phyloP scores from a whole-genome alignment of 2,888 invertebrate species.

The Cephonodes hylas region DNA sequence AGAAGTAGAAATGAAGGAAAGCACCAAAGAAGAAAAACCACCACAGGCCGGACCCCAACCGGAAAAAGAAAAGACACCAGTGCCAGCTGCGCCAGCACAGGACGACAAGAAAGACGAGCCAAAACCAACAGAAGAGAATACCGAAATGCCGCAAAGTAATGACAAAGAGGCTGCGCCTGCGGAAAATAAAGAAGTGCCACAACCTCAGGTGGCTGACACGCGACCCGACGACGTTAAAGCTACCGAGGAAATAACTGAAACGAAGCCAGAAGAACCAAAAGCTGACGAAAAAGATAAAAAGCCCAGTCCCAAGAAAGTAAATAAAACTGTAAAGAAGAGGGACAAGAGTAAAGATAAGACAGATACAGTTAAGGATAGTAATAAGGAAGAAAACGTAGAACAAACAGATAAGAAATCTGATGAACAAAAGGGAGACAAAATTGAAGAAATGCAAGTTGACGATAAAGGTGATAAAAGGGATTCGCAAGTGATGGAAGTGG shows the following conservation, averaged over 20 bases:
- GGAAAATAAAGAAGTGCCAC: conserved; percentile 31
- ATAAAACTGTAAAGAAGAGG: conserved; percentile 66
- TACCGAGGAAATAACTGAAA: conserved; percentile 34
- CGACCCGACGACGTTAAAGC: conserved; percentile 44
- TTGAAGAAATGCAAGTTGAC: conserved; percentile 56
- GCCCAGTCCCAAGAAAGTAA: conserved; percentile 50
- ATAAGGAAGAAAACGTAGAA: conserved; percentile 37
- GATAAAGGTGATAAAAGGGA: conserved; percentile 55
- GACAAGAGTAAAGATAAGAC: conserved; percentile 75
- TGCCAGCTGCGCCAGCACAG: conserved; percentile 16
- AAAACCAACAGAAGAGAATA: conserved; percentile 16
- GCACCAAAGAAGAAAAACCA: conserved; percentile 45
- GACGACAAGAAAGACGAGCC: conserved; percentile 17
- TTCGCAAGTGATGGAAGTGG: conserved; percentile 70
- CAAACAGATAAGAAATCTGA: conserved; percentile 46
- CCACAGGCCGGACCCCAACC: conserved; percentile 22
- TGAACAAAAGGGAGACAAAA: conserved; percentile 40
- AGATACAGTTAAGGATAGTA: conserved; percentile 45
- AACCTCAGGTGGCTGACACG: conserved; percentile 42
- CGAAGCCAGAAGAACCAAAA: conserved; percentile 38
- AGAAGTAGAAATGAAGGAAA: conserved; percentile 60
- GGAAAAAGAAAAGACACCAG: conserved; percentile 23
- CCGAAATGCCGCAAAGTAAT: conserved; percentile 20
- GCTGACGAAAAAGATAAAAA: conserved; percentile 46
- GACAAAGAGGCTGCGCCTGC: conserved; percentile 30